Conservation (phyloP, 2,113 vertebrate genomes). For the Hucho hucho region DNA sequence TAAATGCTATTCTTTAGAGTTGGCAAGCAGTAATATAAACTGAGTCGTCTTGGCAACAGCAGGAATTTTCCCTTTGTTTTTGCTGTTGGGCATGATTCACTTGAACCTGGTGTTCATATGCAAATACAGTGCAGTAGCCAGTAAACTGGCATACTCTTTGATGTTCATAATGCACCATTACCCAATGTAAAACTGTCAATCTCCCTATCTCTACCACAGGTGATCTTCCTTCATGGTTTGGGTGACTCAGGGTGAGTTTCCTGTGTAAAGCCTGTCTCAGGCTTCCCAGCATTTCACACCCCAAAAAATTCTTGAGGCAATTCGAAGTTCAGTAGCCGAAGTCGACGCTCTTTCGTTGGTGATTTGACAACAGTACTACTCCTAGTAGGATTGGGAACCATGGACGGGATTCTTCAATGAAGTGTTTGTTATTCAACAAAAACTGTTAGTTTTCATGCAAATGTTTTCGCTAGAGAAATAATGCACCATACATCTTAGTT, state of each 20-base stretch:
- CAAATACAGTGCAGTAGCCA: neutral
- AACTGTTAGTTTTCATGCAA: too few species aligned
- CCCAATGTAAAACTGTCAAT: too few species aligned
- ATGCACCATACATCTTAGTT: too few species aligned
- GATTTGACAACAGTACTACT: too few species aligned
- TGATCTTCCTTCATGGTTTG: slow-evolving; percentile 97
- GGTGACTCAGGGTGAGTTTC: slow-evolving; percentile 92
- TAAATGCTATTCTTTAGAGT: neutral
- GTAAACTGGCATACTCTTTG: neutral
- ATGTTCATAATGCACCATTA: neutral
- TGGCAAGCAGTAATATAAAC: neutral
- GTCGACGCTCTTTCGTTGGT: neutral
- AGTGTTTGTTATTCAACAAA: too few species aligned
- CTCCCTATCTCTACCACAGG: slow-evolving; percentile 69
- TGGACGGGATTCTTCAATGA: too few species aligned
- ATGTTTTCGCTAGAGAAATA: too few species aligned
- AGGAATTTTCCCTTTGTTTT: slow-evolving; percentile 18
- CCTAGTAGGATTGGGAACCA: too few species aligned
- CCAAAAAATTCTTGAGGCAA: too few species aligned
- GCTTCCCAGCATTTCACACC: neutral
- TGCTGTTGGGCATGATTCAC: slow-evolving; percentile 3
- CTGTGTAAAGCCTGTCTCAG: neutral
- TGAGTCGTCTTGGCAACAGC: slow-evolving; percentile 25
- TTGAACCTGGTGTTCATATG: slow-evolving; percentile 8
- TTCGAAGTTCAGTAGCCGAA: too few species aligned